Conservation (phyloP, 2,888 invertebrate species). For the Pandemis corylana region DNA sequence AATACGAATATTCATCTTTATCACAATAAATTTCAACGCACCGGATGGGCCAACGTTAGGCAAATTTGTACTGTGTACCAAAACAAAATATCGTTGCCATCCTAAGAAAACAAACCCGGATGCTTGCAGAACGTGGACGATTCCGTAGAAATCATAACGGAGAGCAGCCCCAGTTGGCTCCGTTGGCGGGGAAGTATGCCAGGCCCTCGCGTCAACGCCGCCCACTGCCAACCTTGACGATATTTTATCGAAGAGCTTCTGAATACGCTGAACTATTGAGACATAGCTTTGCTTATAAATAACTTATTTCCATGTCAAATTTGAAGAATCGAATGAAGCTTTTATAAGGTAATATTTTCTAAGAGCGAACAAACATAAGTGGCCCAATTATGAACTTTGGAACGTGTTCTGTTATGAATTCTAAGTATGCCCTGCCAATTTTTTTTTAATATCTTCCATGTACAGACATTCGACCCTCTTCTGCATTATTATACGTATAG, state of each 20-base stretch:
- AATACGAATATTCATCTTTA: background rate
- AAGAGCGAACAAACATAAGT: background rate
- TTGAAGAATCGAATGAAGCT: background rate
- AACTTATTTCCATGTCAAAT: background rate
- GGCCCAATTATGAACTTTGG: too few species aligned
- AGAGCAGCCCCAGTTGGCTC: slow-evolving; percentile 19
- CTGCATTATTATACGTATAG: too few species aligned
- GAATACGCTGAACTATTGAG: slow-evolving; percentile 1
- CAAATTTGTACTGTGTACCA: background rate
- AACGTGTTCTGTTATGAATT: too few species aligned
- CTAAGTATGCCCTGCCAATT: too few species aligned
- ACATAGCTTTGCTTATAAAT: background rate
- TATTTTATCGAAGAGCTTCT: slow-evolving; percentile 13
- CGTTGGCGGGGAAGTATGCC: slow-evolving; percentile 18
- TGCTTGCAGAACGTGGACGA: background rate
- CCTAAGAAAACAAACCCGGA: slow-evolving; percentile 4
- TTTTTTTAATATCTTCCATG: too few species aligned
- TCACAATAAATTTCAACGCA: background rate
- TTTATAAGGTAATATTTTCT: background rate
- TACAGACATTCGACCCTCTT: too few species aligned
- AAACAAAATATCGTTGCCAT: slow-evolving; percentile 14
- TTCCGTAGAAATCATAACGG: slow-evolving; percentile 26
- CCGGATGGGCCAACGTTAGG: background rate
- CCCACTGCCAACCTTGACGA: slow-evolving; percentile 32
- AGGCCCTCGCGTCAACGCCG: slow-evolving; percentile 26